Evolutionary conservation across 1,140 invertebrate species (phyloP), one percentile per base, ranked within the genome.

Genomic region (Zaprionus inermis): DNA sequence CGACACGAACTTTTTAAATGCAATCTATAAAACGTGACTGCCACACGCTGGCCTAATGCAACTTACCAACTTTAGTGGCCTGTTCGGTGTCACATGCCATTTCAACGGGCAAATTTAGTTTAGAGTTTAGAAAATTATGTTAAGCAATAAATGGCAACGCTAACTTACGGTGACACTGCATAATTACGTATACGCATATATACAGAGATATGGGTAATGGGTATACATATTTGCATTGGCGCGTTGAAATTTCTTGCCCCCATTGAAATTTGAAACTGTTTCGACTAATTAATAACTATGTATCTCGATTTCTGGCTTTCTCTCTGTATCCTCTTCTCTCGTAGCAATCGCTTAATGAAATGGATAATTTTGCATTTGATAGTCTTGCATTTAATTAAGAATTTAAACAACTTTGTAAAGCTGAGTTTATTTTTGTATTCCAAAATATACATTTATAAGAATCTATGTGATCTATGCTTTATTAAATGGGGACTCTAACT

Each of bases 111-210:
- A 55, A 55, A 14, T 14, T n/a, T n/a, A n/a, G n/a, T n/a, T n/a
- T n/a, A n/a, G 32, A 65, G 30, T 57, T 72, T 32, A 34, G 51
- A 66, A 66, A 34, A 58, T n/a, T 30, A 32, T 66, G 32, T 24
- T 57, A 49, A 52, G 18, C 32, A 46, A 24, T 18, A 16, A 18
- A 71, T 36, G 32, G 22, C 38, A 57, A 20, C 60, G 5, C 28
- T 30, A 56, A 65, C 52, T 49, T 22, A 41, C 11, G 28, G 14
- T 18, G 51, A 55, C 61, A n/a, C 20, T 41, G 14, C 38, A 44
- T 44, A 44, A 56, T 20, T 49, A 49, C 18, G 44, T 49, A 22
- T 5, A 18, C 18, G 20, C 18, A 49, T 32, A 32, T 7, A 32
- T 7, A 32, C 6, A 32, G 30, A 32, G 30, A 4, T 7, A 32